Percentiles rank a stretch among this genome's conserved stretches.
phyloP scores from a whole-genome alignment of 1,140 invertebrate species.

The Drosophila sproati region DNA sequence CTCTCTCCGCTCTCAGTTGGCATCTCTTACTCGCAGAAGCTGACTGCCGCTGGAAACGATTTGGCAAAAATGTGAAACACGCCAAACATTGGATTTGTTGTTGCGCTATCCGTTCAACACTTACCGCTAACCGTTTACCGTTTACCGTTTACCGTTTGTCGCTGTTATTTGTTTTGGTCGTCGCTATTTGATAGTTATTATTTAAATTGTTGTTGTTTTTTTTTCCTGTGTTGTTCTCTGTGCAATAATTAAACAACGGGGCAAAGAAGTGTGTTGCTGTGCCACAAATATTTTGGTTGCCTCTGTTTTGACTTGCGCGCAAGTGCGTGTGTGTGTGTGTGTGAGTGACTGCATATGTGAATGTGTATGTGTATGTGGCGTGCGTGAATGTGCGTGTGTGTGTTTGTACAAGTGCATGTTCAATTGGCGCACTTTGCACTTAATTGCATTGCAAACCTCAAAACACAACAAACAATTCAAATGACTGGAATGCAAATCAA shows the following conservation, averaged over 20 bases:
- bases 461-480: constrained; percentile 1
- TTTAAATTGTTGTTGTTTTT: constrained; percentile 2
- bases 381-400: constrained; percentile 4
- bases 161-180: constrained; percentile 1
- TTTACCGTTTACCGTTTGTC: constrained; percentile 25
- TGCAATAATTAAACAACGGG: constrained; percentile 1
- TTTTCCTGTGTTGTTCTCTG: constrained; percentile 6
- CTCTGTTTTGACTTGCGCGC: constrained; percentile 27
- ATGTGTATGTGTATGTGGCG: neutral
- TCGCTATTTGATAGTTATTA: neutral
- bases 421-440: constrained; percentile 3
- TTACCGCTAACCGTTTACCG: constrained; percentile 14
- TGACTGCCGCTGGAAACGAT: constrained; percentile 42
- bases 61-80: constrained; percentile 48
- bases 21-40: constrained; percentile 18
- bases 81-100: constrained; percentile 44
- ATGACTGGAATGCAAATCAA: constrained; percentile 31
- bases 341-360: neutral
- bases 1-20: constrained; percentile 31
- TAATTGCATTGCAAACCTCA: constrained; percentile 21
- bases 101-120: neutral
- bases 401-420: constrained; percentile 5
- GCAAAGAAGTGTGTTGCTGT: constrained; percentile 3
- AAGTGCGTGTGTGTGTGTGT: constrained; percentile 18
- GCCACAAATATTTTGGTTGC: constrained; percentile 3